Evolutionary conservation across 2,113 vertebrate genomes (phyloP), one percentile per base, ranked within the genome.

Genomic region (Dromaius novaehollandiae): DNA sequence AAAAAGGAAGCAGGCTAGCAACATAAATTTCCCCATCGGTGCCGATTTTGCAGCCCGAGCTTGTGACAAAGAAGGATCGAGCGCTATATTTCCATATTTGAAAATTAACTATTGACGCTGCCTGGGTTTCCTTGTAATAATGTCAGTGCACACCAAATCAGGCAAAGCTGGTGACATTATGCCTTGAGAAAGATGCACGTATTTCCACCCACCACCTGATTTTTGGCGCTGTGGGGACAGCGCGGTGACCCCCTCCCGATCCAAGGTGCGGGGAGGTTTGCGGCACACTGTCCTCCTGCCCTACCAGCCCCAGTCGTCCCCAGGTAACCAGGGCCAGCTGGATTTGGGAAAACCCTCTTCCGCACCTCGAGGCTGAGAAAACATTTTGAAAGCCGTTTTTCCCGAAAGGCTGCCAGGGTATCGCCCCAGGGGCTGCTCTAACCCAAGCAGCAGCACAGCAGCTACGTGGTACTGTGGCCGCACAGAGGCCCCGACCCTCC

Each of bases 101-200:
- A 38, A 38, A 38, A 38, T 38, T 42, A 46, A 46, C 66, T 69
- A 34, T 46, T 13, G 14, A 20, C 13, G 30, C 46, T 32, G 48
- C 44, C 34, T 69, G 34, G 42, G 48, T 40, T 46, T 30, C 20
- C 30, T 32, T 30, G 32, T 69, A 19, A 30, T 42, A 32, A 32
- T 32, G 19, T 26, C n/a, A 63, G 18, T 17, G n/a, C 18, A 16
- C 34, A 63, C 25, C 38, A 6, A 66, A 68, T 3, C 50, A 51
- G 81, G 44, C 17, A 21, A 38, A 65, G 65, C 0, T 63, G 20
- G 30, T 2, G 20, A 55, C 17, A 1, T 7, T 6, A 9, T 10
- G 15, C 24, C 40, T 40, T 15, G 48, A 34, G 44, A 36, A 17
- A 40, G 1, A 3, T 0, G 2, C 7, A 1, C 1, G 7, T 2